A percentile compares a stretch with the other conserved stretches of the same genome.
Conservation (phyloP, 1,140 invertebrate species). For the Himalopsyche phryganea region DNA sequence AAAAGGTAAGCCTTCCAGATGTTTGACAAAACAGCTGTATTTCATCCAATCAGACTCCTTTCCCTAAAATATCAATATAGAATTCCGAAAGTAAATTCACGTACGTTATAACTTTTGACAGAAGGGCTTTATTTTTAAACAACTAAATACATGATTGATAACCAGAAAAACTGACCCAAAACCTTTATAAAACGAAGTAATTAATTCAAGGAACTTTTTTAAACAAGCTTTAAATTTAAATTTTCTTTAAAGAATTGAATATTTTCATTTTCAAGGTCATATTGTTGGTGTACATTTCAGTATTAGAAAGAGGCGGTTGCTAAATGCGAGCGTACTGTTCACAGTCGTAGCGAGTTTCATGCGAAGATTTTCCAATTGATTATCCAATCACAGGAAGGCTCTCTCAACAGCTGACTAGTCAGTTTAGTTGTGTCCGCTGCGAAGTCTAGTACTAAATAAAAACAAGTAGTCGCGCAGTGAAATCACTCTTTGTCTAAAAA, state of each 20-base stretch:
- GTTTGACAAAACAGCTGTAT: slow-evolving; percentile 21
- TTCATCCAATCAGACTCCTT: slow-evolving; percentile 6
- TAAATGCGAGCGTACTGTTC: too few species aligned
- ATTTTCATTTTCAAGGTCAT: slow-evolving; percentile 17
- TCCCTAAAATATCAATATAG: slow-evolving; percentile 23
- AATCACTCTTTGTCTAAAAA: slow-evolving; percentile 19
- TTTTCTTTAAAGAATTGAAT: not conserved
- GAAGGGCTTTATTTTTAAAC: slow-evolving; percentile 14
- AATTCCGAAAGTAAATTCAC: not conserved
- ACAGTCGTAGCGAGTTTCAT: not conserved
- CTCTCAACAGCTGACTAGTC: slow-evolving; percentile 22
- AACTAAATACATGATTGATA: not conserved
- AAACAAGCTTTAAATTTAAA: not conserved
- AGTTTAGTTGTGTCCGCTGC: slow-evolving; percentile 14
- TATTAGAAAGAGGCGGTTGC: slow-evolving; percentile 6
- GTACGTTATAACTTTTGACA: slow-evolving; percentile 16
- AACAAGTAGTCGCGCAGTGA: not conserved
- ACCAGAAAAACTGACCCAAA: not conserved
- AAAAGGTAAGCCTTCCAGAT: not conserved
- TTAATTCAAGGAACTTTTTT: not conserved
- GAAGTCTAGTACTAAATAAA: not conserved
- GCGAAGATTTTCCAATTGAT: slow-evolving; percentile 18
- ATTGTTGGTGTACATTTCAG: not conserved
- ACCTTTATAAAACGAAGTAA: too few species aligned
- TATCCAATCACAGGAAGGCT: slow-evolving; percentile 15